Evolutionary conservation across 2,113 vertebrate species (phyloP).

Genomic region (Silurus glanis): DNA sequence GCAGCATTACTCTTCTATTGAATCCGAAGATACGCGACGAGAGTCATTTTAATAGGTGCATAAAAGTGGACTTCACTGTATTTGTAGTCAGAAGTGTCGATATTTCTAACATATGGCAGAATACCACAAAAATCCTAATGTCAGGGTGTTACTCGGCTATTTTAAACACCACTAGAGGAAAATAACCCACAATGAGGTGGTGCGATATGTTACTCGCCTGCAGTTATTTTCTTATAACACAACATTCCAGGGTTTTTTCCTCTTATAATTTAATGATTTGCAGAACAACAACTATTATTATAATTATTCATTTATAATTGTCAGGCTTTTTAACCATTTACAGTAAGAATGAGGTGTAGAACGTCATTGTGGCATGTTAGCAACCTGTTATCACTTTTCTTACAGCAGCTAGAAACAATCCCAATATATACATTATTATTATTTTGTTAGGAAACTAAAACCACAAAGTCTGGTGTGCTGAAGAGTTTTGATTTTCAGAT

Average conservation of each 20-base stretch:
- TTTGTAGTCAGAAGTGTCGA: neutral
- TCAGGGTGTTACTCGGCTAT: neutral
- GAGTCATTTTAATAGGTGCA: neutral
- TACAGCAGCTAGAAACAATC: neutral
- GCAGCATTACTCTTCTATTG: conserved; percentile 44
- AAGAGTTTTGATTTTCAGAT: neutral
- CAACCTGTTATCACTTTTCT: neutral
- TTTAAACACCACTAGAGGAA: neutral
- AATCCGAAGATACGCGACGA: neutral
- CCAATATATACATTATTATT: neutral
- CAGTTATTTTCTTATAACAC: neutral
- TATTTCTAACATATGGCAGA: neutral
- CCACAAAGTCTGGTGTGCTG: neutral
- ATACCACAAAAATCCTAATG: neutral
- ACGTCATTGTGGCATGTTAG: neutral
- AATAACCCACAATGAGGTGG: neutral
- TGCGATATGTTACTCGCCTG: neutral
- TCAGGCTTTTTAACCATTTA: neutral
- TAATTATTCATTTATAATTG: neutral
- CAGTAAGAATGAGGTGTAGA: neutral
- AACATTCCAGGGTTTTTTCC: neutral
- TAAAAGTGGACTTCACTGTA: neutral
- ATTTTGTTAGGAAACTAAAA: neutral
- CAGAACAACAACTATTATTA: neutral
- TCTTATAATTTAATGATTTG: neutral